Evolutionary conservation across 53 echinoderm and acorn worm species (phyloP).

Genomic region (Pentamera pediparva): DNA sequence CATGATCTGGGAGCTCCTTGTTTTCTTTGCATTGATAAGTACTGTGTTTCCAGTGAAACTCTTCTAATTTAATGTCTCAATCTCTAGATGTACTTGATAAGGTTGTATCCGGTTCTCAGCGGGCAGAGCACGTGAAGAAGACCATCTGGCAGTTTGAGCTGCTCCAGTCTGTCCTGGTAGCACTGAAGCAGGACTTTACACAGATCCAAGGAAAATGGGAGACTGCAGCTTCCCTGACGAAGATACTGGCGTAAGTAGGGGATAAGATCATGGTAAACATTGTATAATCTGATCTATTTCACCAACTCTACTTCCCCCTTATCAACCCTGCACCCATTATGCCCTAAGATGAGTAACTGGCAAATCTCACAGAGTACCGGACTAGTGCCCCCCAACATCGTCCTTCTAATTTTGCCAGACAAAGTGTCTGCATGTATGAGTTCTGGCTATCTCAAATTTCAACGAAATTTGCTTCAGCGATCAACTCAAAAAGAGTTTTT

Average conservation of each 20-base stretch:
- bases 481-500: too few relatives aligned
- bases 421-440: too few relatives aligned
- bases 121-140: slow-evolving; percentile 78
- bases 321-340: too few relatives aligned
- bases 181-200: slow-evolving; percentile 92
- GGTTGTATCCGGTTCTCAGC: slow-evolving; percentile 79
- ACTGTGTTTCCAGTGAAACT: background rate
- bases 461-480: too few relatives aligned
- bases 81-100: slow-evolving; percentile 90
- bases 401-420: too few relatives aligned
- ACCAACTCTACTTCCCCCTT: too few relatives aligned
- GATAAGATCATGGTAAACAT: background rate
- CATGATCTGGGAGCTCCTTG: background rate
- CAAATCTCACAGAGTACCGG: too few relatives aligned
- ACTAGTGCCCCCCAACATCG: background rate
- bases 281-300: too few relatives aligned
- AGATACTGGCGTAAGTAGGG: slow-evolving; percentile 93
- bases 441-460: background rate
- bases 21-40: background rate
- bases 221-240: slow-evolving; percentile 80
- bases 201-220: slow-evolving; percentile 94
- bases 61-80: background rate
- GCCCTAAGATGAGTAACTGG: too few relatives aligned
- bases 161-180: slow-evolving; percentile 89
- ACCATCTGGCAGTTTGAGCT: slow-evolving; percentile 87